Conservation (phyloP, 35 echinoderm and acorn worm species). For the Patiria miniata region DNA sequence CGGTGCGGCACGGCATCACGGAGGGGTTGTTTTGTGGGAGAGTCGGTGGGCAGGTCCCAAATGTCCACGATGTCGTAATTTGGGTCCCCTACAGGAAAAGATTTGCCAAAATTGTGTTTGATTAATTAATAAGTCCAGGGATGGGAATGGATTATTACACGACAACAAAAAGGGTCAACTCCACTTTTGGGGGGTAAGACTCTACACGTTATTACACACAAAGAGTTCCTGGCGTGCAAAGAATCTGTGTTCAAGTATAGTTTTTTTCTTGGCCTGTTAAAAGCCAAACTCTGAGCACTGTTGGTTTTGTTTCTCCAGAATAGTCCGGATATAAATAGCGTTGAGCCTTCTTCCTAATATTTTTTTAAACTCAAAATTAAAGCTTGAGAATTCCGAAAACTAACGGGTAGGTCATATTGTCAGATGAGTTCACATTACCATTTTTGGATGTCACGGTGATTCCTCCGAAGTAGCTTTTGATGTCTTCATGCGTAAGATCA, state of each 20-base stretch:
- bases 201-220: too few species aligned
- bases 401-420: not conserved
- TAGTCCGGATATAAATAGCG: not conserved
- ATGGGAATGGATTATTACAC: not conserved
- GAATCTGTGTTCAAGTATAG: too few species aligned
- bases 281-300: not conserved
- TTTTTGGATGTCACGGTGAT: not conserved
- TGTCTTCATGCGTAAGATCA: not conserved
- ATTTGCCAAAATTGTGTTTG: not conserved
- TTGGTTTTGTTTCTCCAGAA: not conserved
- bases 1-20: not conserved
- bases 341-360: not conserved
- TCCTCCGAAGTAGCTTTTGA: conserved; percentile 8
- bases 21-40: not conserved
- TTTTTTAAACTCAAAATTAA: not conserved
- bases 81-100: not conserved
- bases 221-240: too few species aligned
- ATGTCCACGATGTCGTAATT: conserved; percentile 2
- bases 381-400: not conserved
- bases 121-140: not conserved
- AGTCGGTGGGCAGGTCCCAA: not conserved
- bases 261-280: not conserved
- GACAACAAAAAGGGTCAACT: not conserved
- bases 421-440: too few species aligned
- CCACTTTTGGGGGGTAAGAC: not conserved